A percentile compares a stretch with the other conserved stretches of the same genome.
Evolutionary conservation across 2,797 vertebrate genomes (phyloP).

Genomic region (Chelon auratus): DNA sequence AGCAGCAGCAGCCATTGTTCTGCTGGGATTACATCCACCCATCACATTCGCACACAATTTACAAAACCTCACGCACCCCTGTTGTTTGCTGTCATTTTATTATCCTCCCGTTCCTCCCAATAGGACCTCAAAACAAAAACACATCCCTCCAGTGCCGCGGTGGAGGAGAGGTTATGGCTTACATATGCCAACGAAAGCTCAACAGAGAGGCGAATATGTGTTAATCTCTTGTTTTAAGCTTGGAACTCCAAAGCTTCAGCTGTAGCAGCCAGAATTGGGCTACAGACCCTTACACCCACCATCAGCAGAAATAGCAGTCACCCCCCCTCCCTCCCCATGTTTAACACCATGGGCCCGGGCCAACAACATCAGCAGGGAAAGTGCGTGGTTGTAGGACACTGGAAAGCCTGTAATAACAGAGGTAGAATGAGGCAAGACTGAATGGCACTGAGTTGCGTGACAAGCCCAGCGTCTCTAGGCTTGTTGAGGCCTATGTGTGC

Average conservation of each 20-base stretch:
- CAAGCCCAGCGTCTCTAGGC: conserved; percentile 84
- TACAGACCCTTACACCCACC: conserved; percentile 55
- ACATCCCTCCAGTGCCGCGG: conserved; percentile 27
- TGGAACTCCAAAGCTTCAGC: conserved; percentile 58
- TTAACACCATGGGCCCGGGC: conserved; percentile 73
- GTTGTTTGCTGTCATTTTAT: conserved; percentile 73
- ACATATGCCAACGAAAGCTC: conserved; percentile 55
- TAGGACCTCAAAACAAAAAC: conserved; percentile 39
- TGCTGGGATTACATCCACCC: conserved; percentile 67
- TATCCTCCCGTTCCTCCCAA: conserved; percentile 49
- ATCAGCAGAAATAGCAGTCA: conserved; percentile 64
- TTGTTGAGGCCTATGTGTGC: conserved; percentile 78
- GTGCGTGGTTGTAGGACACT: conserved; percentile 82
- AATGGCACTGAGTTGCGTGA: conserved; percentile 81
- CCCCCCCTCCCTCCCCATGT: conserved; percentile 41
- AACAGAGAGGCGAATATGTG: conserved; percentile 57
- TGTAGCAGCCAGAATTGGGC: conserved; percentile 64
- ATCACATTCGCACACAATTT: conserved; percentile 56
- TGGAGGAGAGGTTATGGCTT: conserved; percentile 36
- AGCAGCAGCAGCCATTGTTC: conserved; percentile 73
- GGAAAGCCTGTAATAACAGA: conserved; percentile 87
- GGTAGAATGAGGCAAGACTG: conserved; percentile 79
- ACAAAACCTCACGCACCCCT: conserved; percentile 61
- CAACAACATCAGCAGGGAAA: conserved; percentile 82
- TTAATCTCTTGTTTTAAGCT: conserved; percentile 66